Conservation (phyloP, 2,888 invertebrate species). For the Pandemis heparana region DNA sequence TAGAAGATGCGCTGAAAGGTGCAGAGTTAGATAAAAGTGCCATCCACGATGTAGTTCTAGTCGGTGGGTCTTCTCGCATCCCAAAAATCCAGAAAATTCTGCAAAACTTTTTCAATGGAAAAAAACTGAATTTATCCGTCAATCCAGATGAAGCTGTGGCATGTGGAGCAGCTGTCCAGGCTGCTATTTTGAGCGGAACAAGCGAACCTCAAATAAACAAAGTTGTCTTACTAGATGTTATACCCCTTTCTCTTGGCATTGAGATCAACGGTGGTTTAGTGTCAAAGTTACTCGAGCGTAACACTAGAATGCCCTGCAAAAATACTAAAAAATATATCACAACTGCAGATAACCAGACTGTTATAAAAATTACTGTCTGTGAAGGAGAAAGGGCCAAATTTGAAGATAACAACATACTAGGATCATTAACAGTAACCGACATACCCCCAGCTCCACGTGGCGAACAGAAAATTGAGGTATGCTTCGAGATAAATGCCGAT, state of each 20-base stretch:
- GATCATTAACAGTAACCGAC: conserved; percentile 87
- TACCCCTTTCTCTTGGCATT: conserved; percentile 89
- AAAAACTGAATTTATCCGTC: conserved; percentile 89
- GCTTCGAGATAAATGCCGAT: conserved; percentile 91
- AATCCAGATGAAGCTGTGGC: too few species aligned
- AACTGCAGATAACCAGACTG: conserved; percentile 92
- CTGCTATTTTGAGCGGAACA: too few species aligned
- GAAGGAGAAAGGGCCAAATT: conserved; percentile 93
- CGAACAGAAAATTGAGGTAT: conserved; percentile 88
- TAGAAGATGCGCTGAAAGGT: conserved; percentile 89
- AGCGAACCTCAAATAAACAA: conserved; percentile 91
- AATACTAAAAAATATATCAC: conserved; percentile 91
- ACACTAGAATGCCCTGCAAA: conserved; percentile 89
- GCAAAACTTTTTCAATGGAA: conserved; percentile 90
- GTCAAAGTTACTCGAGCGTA: conserved; percentile 90
- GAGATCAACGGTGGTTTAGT: conserved; percentile 93
- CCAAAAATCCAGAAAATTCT: conserved; percentile 91
- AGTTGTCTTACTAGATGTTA: conserved; percentile 84
- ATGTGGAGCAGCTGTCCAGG: too few species aligned
- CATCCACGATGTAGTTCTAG: conserved; percentile 92
- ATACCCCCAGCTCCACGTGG: conserved; percentile 89
- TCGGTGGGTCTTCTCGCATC: conserved; percentile 93
- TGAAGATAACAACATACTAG: conserved; percentile 89
- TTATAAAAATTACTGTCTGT: conserved; percentile 89
- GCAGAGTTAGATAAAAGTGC: conserved; percentile 91